Evolutionary conservation across 1,140 invertebrate species (phyloP), one percentile per base, ranked within the genome.

Genomic region (Aporrectodea caliginosa): DNA sequence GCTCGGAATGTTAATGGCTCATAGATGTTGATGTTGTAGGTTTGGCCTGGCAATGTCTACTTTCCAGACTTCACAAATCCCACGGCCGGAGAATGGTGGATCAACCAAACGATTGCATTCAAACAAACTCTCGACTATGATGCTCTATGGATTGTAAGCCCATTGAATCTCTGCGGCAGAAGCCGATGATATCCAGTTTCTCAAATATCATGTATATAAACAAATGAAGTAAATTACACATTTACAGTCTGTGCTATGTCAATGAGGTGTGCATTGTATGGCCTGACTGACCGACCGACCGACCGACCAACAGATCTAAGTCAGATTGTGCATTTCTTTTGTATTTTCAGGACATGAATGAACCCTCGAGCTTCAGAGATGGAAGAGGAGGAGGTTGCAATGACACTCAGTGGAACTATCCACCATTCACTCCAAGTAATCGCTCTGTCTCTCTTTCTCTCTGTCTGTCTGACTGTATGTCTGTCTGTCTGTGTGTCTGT

Each of bases 301-400:
- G n/a, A n/a, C n/a, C n/a, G n/a, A n/a, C n/a, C n/a, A n/a, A n/a
- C n/a, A n/a, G n/a, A n/a, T n/a, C n/a, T n/a, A n/a, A n/a, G n/a
- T n/a, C n/a, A n/a, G n/a, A n/a, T n/a, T n/a, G n/a, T n/a, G n/a
- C n/a, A n/a, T n/a, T n/a, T n/a, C n/a, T n/a, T n/a, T 35, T 33
- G n/a, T 78, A n/a, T 69, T 73, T 30, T 69, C 71, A 81, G 29
- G 80, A 86, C 75, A 86, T 94, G 93, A 94, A 94, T 85, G 93
- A 94, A 84, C 93, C 93, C 0, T 92, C 92, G 0, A 94, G 93
- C 86, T 93, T 93, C 86, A 88, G 91, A 29, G 90, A 92, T 79
- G 92, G 92, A 32, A 80, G 81, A 73, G 77, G 78, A 70, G 73
- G 83, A 33, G 83, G 85, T n/a, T 89, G 93, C 27, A 90, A 90